These are phyloP conservation scores for Augochlorella aurata DNA, from an alignment of 2,888 invertebrate genomes.

Conservation along the genomic window DNA sequence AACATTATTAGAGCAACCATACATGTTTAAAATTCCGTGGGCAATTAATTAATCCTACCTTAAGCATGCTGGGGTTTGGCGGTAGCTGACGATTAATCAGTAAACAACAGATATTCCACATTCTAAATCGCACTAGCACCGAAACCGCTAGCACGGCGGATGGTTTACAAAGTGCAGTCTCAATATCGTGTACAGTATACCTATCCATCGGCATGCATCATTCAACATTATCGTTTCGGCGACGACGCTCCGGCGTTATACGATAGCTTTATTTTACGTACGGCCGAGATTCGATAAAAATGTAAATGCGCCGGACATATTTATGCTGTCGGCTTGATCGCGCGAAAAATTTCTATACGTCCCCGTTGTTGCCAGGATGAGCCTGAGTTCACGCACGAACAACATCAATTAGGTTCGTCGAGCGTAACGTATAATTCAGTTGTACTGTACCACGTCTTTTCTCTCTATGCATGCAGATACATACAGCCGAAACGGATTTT, in stretches of 20 bases:
- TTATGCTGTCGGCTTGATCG: slow-evolving; percentile 51
- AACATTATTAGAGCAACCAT: too few relatives aligned
- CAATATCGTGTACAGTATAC: slow-evolving; percentile 31
- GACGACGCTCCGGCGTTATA: slow-evolving; percentile 23
- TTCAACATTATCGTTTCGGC: slow-evolving; percentile 49
- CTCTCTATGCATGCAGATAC: not conserved
- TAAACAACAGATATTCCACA: not conserved
- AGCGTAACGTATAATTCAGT: slow-evolving; percentile 18
- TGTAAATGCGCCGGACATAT: slow-evolving; percentile 51
- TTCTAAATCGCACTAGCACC: not conserved
- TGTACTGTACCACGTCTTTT: not conserved
- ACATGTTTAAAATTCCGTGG: too few relatives aligned
- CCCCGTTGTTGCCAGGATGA: slow-evolving; percentile 11
- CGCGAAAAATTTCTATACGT: slow-evolving; percentile 42
- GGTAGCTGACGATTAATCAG: not conserved
- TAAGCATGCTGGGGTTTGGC: not conserved
- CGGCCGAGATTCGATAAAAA: slow-evolving; percentile 59
- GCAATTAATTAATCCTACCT: too few relatives aligned
- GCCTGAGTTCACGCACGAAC: not conserved
- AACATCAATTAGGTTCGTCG: slow-evolving; percentile 18
- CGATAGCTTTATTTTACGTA: slow-evolving; percentile 34
- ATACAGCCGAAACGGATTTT: not conserved
- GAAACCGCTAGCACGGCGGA: not conserved
- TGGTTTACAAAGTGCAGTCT: slow-evolving; percentile 26
- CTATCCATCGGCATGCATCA: slow-evolving; percentile 21